Base-by-base conservation (phyloP, 2,797 vertebrate species). In the Buphagus erythrorhynchus region DNA sequence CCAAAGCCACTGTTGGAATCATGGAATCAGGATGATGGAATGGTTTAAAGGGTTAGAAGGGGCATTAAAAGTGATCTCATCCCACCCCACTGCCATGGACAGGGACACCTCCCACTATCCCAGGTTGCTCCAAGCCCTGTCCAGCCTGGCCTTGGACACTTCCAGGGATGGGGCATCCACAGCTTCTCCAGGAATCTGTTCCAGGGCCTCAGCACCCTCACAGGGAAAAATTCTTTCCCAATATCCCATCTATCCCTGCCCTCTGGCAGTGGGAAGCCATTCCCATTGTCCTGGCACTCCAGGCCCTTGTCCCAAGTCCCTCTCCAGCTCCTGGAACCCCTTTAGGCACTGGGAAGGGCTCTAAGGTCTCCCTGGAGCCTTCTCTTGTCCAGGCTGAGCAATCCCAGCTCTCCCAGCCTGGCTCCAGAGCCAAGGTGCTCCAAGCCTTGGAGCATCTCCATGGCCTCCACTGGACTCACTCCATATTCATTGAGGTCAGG, bases 241-340 rank as follows among this genome's bases (percentile, higher is more conserved):
- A 0, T 38, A 57, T 51, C 4, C 36, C 20, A 11, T 6, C 17
- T 18, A 25, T 2, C 14, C 17, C 28, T 33, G 29, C 17, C 18
- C 10, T 58, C 6, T 40, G 43, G 4, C 43, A 19, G 2, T 26
- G 14, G 3, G 29, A 71, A 65, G 28, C 38, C 25, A 26, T 46
- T 52, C 29, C 36, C 42, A 8, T 7, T 51, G 8, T 58, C 20
- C 43, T 51, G 12, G 8, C 38, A 2, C 17, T 62, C 51, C 31
- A 24, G 3, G 6, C 16, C 49, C 33, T 35, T 80, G 35, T 24
- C 35, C 54, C 2, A 4, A 20, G 38, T 26, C 18, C 21, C 25
- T 52, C 8, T 16, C 51, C 43, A 35, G 51, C 31, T 62, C 48
- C 21, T 14, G 55, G 20, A 45, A 38, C 58, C 15, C 10, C 51